Evolutionary conservation across 2,113 vertebrate genomes (phyloP).

Genomic region (Acanthisitta chloris): DNA sequence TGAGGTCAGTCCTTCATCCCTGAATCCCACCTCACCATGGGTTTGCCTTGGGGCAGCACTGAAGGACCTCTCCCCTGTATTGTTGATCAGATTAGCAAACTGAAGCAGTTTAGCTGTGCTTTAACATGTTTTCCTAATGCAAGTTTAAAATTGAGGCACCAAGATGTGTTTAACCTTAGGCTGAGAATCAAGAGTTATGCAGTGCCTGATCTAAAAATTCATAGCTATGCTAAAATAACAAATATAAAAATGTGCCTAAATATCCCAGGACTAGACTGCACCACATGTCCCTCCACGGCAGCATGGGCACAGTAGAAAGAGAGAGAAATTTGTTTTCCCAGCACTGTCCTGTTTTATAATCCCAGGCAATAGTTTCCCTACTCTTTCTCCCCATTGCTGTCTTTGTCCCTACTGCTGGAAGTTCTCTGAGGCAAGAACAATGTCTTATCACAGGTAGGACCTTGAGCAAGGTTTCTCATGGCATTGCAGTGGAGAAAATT

Average conservation of each 20-base stretch:
- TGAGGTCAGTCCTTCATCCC: neutral
- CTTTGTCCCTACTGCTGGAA: neutral
- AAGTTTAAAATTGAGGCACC: neutral
- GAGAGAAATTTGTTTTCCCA: neutral
- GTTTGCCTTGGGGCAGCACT: neutral
- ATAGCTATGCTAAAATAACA: neutral
- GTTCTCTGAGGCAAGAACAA: neutral
- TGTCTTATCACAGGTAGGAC: neutral
- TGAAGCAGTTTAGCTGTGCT: neutral
- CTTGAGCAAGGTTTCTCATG: neutral
- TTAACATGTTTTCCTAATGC: neutral
- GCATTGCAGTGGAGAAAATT: neutral
- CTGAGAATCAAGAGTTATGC: neutral
- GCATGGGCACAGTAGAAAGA: neutral
- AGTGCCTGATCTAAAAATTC: neutral
- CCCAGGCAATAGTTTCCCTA: neutral
- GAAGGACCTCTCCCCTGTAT: neutral
- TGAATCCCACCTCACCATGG: neutral
- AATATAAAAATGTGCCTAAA: neutral
- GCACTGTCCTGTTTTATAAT: neutral
- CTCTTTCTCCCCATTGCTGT: neutral
- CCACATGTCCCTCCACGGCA: rapidly evolving
- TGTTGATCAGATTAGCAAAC: neutral
- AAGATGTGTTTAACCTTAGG: neutral
- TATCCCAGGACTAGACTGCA: neutral